A percentile compares a stretch with the other conserved stretches of the same genome.
These are phyloP conservation scores for Parnassius apollo DNA, from an alignment of 2,888 invertebrate species.

Conservation along the genomic window DNA sequence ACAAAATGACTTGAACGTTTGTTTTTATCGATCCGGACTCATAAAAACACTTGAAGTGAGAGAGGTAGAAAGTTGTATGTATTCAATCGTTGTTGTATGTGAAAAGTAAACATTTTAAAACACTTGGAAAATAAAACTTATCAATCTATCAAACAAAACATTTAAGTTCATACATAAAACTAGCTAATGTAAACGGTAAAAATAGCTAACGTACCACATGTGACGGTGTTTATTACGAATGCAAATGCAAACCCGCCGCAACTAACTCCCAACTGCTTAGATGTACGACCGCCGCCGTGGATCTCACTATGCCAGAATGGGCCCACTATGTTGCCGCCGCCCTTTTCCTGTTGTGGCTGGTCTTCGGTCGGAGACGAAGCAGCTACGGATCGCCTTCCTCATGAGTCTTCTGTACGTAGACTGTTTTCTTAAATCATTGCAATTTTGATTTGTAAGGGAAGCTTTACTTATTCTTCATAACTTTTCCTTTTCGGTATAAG, in stretches of 20 bases:
- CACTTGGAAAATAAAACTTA: no score
- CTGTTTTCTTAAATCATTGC: neutral
- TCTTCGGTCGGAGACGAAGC: slow-evolving; percentile 62
- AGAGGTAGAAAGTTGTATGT: no score
- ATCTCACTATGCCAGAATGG: slow-evolving; percentile 72
- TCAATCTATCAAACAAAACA: no score
- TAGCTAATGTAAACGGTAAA: slow-evolving; percentile 16
- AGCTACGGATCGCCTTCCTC: slow-evolving; percentile 51
- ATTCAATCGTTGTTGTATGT: no score
- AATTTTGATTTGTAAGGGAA: no score
- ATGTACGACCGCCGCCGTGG: slow-evolving; percentile 75
- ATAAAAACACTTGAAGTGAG: no score
- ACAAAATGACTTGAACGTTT: no score
- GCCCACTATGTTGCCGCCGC: slow-evolving; percentile 68
- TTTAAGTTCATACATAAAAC: no score
- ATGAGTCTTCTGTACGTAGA: slow-evolving; percentile 57
- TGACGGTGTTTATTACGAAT: slow-evolving; percentile 33
- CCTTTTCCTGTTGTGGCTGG: slow-evolving; percentile 68
- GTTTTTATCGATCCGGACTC: no score
- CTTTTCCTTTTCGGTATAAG: no score
- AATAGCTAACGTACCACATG: slow-evolving; percentile 46
- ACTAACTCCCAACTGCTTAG: slow-evolving; percentile 43
- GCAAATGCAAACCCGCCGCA: slow-evolving; percentile 30
- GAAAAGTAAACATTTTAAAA: no score
- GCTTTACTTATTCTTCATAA: no score